Evolutionary conservation across 2,888 invertebrate species (phyloP), one percentile per base, ranked within the genome.

Genomic region (Podabrus alpinus): DNA sequence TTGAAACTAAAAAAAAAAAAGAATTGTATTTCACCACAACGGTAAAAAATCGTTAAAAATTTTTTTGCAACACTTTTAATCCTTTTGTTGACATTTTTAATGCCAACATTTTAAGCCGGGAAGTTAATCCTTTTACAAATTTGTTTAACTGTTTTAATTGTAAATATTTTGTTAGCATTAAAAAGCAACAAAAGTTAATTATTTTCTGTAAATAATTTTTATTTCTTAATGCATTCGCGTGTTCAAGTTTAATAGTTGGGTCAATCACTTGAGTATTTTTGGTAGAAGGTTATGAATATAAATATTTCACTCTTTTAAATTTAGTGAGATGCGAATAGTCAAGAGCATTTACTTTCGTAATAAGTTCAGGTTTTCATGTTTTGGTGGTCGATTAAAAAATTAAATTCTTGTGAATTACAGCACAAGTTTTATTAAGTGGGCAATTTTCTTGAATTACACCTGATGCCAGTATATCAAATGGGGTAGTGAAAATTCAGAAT

Each of bases 271-370:
- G 21, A 17, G 16, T 64, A 64, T 64, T 64, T 64, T 64, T 64
- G 21, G 62, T 19, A 64, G 62, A 64, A 64, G 62, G 62, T 64
- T 64, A 64, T 64, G 62, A 64, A 64, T 64, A 64, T 64, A 64
- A 64, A 64, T 64, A 64, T 64, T 21, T 64, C 62, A 64, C 62
- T 19, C n/a, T 19, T 64, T 64, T 64, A 17, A 64, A 64, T 64
- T 64, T 19, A 64, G 62, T 64, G 62, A 21, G 62, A 64, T 19
- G 62, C 7, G 62, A 17, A 64, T 19, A 64, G 62, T 64, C 62
- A n/a, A 19, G 19, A 64, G 62, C 19, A 64, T 64, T 64, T 19
- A 11, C 61, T 61, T 21, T 64, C 45, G 45, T 45, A 45, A 45
- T 45, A 45, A n/a, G n/a, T n/a, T 45, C 9, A 45, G 45, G n/a